Evolutionary conservation across 2,113 vertebrate genomes (phyloP).

Genomic region (Trachemys scripta): DNA sequence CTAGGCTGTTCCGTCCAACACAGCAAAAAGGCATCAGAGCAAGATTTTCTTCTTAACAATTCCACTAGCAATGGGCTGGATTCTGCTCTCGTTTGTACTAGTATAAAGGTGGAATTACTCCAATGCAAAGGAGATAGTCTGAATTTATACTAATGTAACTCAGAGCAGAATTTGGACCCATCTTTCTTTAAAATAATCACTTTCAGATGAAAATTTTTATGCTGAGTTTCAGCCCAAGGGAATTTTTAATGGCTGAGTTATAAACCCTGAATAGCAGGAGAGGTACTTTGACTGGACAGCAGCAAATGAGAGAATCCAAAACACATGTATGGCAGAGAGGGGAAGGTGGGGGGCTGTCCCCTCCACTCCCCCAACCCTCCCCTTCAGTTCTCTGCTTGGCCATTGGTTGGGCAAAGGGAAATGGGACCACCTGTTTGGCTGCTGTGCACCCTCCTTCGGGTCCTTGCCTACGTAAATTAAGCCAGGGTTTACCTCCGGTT

Average conservation of each 20-base stretch:
- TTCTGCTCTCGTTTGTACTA: background rate
- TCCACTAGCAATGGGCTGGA: background rate
- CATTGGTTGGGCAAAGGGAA: background rate
- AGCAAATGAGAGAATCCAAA: background rate
- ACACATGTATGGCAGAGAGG: background rate
- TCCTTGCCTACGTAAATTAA: background rate
- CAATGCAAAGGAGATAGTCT: constrained; percentile 57
- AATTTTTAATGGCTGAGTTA: constrained; percentile 25
- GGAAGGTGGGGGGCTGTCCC: background rate
- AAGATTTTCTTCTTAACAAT: background rate
- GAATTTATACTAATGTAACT: constrained; percentile 53
- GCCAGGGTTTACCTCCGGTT: background rate
- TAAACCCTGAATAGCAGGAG: background rate
- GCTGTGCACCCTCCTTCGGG: background rate
- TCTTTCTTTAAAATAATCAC: constrained; percentile 39
- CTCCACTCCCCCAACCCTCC: too few relatives aligned
- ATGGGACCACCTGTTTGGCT: background rate
- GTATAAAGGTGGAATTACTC: constrained; percentile 17
- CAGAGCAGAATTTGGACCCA: constrained; percentile 19
- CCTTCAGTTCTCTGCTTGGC: background rate
- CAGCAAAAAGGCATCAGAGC: background rate
- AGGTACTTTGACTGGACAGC: too few relatives aligned
- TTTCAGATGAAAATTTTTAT: constrained; percentile 27
- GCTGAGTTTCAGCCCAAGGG: constrained; percentile 32
- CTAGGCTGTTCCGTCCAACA: background rate